Percentiles rank a stretch among this genome's conserved stretches.
Evolutionary conservation across 2,113 vertebrate genomes (phyloP).

Genomic region (Leucoraja erinaceus): DNA sequence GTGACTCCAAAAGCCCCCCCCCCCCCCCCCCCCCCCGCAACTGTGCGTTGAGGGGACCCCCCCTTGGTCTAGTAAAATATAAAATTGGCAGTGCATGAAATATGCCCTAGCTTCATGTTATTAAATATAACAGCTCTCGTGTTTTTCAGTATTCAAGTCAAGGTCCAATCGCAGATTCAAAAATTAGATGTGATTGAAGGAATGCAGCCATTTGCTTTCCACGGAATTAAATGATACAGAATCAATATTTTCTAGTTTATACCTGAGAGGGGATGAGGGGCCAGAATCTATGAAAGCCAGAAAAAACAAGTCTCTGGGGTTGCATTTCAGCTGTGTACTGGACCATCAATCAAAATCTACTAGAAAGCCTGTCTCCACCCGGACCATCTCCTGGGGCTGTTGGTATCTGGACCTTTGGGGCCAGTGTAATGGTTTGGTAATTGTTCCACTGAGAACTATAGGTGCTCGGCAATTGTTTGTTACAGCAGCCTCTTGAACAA

Average conservation of each 20-base stretch:
- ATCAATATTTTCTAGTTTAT: neutral
- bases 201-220: neutral
- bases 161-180: neutral
- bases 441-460: neutral
- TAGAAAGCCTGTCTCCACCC: neutral
- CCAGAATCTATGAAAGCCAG: neutral
- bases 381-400: neutral
- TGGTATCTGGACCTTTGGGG: slow-evolving; percentile 1
- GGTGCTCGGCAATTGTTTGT: neutral
- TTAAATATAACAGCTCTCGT: neutral
- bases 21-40: too few relatives aligned
- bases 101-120: neutral
- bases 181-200: neutral
- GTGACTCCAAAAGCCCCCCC: too few relatives aligned
- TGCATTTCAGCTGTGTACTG: neutral
- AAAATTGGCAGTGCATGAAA: neutral
- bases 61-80: too few relatives aligned
- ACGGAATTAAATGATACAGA: neutral
- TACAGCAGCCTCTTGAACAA: neutral
- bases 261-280: neutral
- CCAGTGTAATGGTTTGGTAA: slow-evolving; percentile 6
- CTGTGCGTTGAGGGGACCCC: too few relatives aligned
- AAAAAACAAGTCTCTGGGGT: neutral
- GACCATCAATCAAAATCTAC: slow-evolving; percentile 16
- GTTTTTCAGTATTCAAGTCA: neutral